Percentiles rank a stretch among this genome's conserved stretches.
Conservation (phyloP, 2,797 vertebrate species). For the Artibeus jamaicensis region DNA sequence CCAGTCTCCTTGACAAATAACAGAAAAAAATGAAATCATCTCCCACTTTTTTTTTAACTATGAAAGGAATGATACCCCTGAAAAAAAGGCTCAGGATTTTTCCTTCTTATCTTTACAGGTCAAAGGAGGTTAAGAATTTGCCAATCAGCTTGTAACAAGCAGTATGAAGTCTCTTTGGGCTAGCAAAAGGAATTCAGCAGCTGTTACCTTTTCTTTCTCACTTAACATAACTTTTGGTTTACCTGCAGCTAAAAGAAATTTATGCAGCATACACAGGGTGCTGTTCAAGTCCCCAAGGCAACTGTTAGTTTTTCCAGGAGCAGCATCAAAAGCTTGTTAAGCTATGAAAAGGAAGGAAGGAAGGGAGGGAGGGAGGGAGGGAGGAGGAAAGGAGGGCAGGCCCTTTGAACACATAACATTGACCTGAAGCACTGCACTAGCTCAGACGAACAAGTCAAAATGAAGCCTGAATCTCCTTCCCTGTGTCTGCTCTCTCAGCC, state of each 20-base stretch:
- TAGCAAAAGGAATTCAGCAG: slow-evolving; percentile 81
- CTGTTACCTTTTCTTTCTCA: slow-evolving; percentile 82
- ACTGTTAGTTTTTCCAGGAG: slow-evolving; percentile 82
- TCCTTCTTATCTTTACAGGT: slow-evolving; percentile 73
- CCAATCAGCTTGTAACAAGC: slow-evolving; percentile 73
- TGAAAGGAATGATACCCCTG: slow-evolving; percentile 47
- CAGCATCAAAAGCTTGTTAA: slow-evolving; percentile 79
- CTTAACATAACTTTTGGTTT: slow-evolving; percentile 84
- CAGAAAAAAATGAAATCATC: slow-evolving; percentile 14
- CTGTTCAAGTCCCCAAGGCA: slow-evolving; percentile 81
- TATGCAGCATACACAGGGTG: slow-evolving; percentile 76
- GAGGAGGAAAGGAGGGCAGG: too few relatives aligned
- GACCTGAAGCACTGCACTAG: slow-evolving; percentile 55
- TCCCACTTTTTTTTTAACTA: background rate
- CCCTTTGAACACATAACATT: slow-evolving; percentile 60
- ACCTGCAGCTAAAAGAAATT: slow-evolving; percentile 83
- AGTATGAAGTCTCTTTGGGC: slow-evolving; percentile 78
- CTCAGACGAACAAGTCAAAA: slow-evolving; percentile 45
- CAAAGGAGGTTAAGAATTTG: slow-evolving; percentile 77
- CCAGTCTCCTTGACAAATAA: slow-evolving; percentile 73
- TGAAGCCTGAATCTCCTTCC: slow-evolving; percentile 39
- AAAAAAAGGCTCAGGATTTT: slow-evolving; percentile 67
- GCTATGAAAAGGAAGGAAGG: slow-evolving; percentile 35
- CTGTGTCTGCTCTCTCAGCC: slow-evolving; percentile 27
- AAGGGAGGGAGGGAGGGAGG: background rate